Conservation (phyloP, 2,797 vertebrate species). For the Oreonectes daqikongensis region DNA sequence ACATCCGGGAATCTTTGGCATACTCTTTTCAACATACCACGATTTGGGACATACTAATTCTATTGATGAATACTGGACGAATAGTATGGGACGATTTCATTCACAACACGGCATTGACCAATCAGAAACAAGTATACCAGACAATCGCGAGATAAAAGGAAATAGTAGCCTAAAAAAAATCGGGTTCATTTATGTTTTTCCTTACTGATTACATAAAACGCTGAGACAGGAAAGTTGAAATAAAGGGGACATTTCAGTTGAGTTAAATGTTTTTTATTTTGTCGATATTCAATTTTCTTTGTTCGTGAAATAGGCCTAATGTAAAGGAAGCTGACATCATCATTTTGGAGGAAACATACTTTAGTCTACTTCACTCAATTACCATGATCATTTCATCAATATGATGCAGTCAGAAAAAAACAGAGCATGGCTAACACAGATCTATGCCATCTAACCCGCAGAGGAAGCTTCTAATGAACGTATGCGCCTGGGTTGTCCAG, state of each 20-base stretch:
- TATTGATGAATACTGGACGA: no score
- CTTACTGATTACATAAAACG: no score
- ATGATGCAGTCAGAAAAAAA: constrained; percentile 27
- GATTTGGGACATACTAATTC: no score
- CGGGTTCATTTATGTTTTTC: no score
- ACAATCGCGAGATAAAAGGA: no score
- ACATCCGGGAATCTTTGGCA: no score
- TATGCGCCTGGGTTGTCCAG: constrained; percentile 70
- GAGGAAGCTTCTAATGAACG: constrained; percentile 61
- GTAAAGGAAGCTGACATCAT: not conserved
- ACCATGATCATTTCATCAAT: constrained; percentile 41
- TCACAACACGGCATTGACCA: not conserved
- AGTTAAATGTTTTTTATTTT: not conserved
- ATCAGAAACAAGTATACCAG: no score
- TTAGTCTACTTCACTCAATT: constrained; percentile 14
- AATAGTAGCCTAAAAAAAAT: no score
- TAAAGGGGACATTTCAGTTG: no score
- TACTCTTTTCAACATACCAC: no score
- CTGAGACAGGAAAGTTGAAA: no score
- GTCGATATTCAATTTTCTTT: not conserved
- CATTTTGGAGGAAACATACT: constrained; percentile 4
- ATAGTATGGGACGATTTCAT: no score
- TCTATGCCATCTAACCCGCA: constrained; percentile 4
- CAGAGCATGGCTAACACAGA: constrained; percentile 20
- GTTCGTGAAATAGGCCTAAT: not conserved